These are phyloP conservation scores for Folsomia candida DNA, from an alignment of 2,888 invertebrate species.

Conservation along the genomic window DNA sequence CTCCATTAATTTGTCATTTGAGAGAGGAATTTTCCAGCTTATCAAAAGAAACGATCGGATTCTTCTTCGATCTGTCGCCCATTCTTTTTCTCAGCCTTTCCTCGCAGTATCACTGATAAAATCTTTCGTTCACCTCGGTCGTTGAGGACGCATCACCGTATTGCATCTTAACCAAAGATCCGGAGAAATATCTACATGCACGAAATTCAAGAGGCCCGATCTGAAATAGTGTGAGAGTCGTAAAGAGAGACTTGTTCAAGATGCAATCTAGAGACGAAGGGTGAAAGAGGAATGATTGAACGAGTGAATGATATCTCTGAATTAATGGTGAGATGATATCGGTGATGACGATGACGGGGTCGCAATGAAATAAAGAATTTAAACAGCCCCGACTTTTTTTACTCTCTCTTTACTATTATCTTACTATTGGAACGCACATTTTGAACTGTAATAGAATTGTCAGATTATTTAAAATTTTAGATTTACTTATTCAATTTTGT, in stretches of 20 bases:
- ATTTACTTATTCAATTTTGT: no score
- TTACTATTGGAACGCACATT: no score
- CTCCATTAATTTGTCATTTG: slow-evolving; percentile 7
- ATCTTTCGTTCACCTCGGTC: background rate
- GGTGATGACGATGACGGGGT: background rate
- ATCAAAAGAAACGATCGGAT: background rate
- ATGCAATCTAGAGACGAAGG: background rate
- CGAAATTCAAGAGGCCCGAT: background rate
- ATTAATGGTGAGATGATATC: slow-evolving; percentile 32
- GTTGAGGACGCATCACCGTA: background rate
- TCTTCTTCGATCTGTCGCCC: background rate
- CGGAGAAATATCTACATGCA: background rate
- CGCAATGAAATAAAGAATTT: background rate
- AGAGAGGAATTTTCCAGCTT: slow-evolving; percentile 4
- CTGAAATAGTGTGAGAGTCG: background rate
- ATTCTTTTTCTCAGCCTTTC: slow-evolving; percentile 14
- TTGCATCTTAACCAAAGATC: background rate
- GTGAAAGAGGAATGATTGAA: slow-evolving; percentile 23
- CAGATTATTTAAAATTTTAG: no score
- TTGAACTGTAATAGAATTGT: no score
- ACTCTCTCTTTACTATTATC: no score
- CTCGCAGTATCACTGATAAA: slow-evolving; percentile 1
- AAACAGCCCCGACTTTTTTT: no score
- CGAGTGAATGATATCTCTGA: slow-evolving; percentile 21
- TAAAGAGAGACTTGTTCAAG: background rate